Evolutionary conservation across 2,113 vertebrate species (phyloP).

Genomic region (Centropus unirufus): DNA sequence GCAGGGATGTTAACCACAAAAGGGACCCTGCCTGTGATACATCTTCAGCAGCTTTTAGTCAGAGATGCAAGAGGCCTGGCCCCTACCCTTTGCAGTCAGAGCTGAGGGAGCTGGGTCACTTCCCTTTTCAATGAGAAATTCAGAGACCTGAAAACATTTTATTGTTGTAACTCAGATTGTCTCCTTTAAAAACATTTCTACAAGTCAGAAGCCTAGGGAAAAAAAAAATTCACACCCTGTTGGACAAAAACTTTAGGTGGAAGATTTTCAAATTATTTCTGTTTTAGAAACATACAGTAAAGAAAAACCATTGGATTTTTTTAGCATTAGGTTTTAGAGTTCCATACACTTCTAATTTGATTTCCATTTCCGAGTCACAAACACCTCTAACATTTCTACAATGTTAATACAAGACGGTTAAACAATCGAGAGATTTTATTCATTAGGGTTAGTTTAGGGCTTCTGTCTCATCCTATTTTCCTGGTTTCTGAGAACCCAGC

Average conservation of each 20-base stretch:
- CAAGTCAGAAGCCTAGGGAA: background rate
- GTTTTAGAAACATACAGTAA: background rate
- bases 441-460: background rate
- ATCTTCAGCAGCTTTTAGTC: background rate
- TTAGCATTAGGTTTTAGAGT: background rate
- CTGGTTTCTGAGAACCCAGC: conserved; percentile 48
- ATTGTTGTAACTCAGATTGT: background rate
- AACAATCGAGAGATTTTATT: background rate
- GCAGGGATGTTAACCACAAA: background rate
- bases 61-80: background rate
- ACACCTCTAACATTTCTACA: background rate
- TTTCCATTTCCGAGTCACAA: background rate
- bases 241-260: background rate
- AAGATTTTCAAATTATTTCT: background rate
- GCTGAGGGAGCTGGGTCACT: background rate
- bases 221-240: background rate
- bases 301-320: background rate
- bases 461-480: background rate
- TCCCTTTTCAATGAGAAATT: background rate
- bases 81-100: too few relatives aligned
- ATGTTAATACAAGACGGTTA: background rate
- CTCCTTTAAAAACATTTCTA: background rate
- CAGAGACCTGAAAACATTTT: background rate
- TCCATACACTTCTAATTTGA: background rate
- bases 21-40: background rate